Evolutionary conservation across 1,140 invertebrate genomes (phyloP), one percentile per base, ranked within the genome.

Genomic region (Zaprionus gabonicus): DNA sequence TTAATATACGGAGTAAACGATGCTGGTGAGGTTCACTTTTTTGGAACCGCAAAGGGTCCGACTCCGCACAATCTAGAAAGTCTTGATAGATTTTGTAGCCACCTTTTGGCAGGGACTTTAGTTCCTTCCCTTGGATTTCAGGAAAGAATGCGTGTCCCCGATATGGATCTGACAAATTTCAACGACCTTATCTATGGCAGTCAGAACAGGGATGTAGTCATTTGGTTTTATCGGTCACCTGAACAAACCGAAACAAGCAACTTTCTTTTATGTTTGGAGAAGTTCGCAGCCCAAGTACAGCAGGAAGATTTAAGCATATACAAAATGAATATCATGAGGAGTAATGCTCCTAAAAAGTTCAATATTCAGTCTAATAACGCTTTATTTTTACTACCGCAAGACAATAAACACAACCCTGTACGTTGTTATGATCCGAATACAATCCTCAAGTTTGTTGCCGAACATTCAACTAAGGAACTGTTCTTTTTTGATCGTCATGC

Each of bases 301-400:
- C 46, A 49, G 3, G 20, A 49, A 23, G 17, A 49, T 12, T 10
- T 49, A 12, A 49, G 3, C 6, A 23, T 49, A n/a, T 49, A 49
- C 15, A 49, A 49, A 49, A 49, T 49, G 46, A 49, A 49, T 23
- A 23, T 49, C 0, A 12, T 20, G 0, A 38, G 7, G 1, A 31
- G 6, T 20, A 2, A 2, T 2, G 31, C 31, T 3, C 78, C 77
- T 1, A 74, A 80, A 36, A 80, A 80, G 53, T 80, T 79, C 2
- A 27, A 2, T 4, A 36, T 68, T 15, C 15, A 68, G 9, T 44
- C 59, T 1, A 12, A 28, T 20, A 76, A 76, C 0, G 36, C 53
- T 10, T 38, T 80, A 5, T 80, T 75, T 12, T 27, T 80, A 0
- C 20, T 80, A 1, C 53, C 23, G 12, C 23, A 15, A 15, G 4